Evolutionary conservation across 1,140 invertebrate genomes (phyloP).

Genomic region (Halesus radiatus): DNA sequence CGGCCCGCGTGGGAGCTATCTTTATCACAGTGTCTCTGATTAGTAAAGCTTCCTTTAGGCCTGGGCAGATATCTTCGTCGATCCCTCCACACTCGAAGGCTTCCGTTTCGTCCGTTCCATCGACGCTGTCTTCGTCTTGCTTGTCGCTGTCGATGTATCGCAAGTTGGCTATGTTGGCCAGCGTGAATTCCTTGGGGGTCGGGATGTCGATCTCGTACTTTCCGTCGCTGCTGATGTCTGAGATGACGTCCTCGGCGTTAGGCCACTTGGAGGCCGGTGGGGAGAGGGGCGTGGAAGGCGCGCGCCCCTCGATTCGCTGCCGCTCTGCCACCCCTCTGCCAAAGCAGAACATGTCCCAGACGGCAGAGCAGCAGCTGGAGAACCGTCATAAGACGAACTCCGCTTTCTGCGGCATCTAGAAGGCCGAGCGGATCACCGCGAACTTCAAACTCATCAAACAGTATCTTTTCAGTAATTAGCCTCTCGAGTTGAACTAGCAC

Average conservation of each 20-base stretch:
- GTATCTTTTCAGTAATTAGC: neutral
- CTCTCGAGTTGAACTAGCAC: neutral
- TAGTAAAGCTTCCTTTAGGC: slow-evolving; percentile 46
- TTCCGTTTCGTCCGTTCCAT: slow-evolving; percentile 14
- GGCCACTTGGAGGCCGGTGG: neutral
- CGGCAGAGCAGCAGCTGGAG: slow-evolving; percentile 54
- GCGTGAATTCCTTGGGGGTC: slow-evolving; percentile 59
- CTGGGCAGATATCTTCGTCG: slow-evolving; percentile 60
- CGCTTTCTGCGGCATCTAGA: slow-evolving; percentile 51
- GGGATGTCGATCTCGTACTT: slow-evolving; percentile 59
- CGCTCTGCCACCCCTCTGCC: slow-evolving; percentile 48
- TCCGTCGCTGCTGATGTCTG: slow-evolving; percentile 55
- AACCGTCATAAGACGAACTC: slow-evolving; percentile 56
- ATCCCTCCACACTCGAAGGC: slow-evolving; percentile 36
- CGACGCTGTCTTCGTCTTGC: slow-evolving; percentile 42
- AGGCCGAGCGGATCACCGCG: neutral
- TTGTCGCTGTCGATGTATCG: slow-evolving; percentile 55
- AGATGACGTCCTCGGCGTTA: slow-evolving; percentile 45
- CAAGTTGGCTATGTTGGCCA: slow-evolving; percentile 57
- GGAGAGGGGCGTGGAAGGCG: neutral
- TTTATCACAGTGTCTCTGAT: slow-evolving; percentile 27
- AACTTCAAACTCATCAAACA: neutral
- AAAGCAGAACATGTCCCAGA: slow-evolving; percentile 56
- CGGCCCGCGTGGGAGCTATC: slow-evolving; percentile 40
- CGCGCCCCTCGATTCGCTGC: slow-evolving; percentile 38